Base-by-base conservation (phyloP, 2,797 vertebrate species). In the Muraenolepis orangiensis region DNA sequence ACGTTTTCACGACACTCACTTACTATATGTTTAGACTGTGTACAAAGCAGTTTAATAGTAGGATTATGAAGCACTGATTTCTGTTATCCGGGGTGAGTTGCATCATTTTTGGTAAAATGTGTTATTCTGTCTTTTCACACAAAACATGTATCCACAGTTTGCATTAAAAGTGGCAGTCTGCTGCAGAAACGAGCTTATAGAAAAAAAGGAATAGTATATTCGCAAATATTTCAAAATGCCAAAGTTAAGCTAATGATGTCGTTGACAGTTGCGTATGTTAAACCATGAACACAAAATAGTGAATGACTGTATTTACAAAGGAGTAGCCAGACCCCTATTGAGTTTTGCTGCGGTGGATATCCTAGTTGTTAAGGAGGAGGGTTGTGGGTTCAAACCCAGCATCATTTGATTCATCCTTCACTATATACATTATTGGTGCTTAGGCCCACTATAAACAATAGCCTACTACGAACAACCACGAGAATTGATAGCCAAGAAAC, bases 11-110 rank as follows among this genome's bases (percentile, higher is more conserved):
- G 75, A 28, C 38, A 51, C 34, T 67, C 0, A 36, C 12, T 23
- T 28, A 11, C 16, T 31, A 4, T 12, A 32, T 69, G 16, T 13
- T 32, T 14, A 29, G 64, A 30, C 29, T 38, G 64, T 36, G 18
- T 79, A 76, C 74, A 71, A 74, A 51, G 20, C 1, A 12, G 71
- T 69, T 67, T 36, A 66, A 16, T 61, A 36, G 69, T 46, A 80
- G 72, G 61, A 72, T 31, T 72, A 74, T 78, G 81, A 84, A 79
- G 83, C 75, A 78, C 13, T 69, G 85, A 86, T 91, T 93, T 90
- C 87, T 87, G 79, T 70, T 73, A 70, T 87, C 90, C 76, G 77
- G 81, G 87, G 78, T 81, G 80, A 89, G 91, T 94, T 94, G 90
- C 92, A 91, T 93, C 91, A 94, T 89, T 85, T 71, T 82, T 85